Conservation (phyloP, 2,797 vertebrate species). For the Clamator glandarius region DNA sequence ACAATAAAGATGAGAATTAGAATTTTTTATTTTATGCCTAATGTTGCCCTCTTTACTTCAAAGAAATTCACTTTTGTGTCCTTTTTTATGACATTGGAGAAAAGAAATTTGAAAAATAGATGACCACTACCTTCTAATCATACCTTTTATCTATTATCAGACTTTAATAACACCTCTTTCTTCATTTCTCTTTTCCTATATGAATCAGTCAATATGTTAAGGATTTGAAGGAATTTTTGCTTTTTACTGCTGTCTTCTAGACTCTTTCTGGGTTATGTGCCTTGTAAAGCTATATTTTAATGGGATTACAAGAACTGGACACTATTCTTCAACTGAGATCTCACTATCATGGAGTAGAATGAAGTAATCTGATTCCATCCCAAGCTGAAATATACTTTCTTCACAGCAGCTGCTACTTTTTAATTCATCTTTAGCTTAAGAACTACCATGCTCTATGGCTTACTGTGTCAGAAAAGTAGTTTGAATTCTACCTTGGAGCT, state of each 20-base stretch:
- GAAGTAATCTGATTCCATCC: not conserved
- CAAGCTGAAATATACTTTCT: not conserved
- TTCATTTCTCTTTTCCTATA: not conserved
- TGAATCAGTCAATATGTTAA: not conserved
- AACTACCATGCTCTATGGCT: not conserved
- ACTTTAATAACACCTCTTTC: not conserved
- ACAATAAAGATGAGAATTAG: not conserved
- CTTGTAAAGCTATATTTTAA: not conserved
- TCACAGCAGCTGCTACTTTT: not conserved
- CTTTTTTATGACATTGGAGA: not conserved
- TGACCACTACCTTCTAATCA: not conserved
- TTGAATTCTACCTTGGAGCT: not conserved
- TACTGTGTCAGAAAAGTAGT: not conserved
- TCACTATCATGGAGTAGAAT: not conserved
- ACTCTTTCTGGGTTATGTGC: not conserved
- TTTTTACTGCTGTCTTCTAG: not conserved
- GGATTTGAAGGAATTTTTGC: not conserved
- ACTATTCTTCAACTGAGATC: not conserved
- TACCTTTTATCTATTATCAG: not conserved
- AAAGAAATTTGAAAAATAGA: not conserved
- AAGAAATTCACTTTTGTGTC: not conserved
- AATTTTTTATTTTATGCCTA: not conserved
- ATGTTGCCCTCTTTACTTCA: not conserved
- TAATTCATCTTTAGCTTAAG: not conserved
- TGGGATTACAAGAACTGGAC: not conserved